Evolutionary conservation across 2,113 vertebrate genomes (phyloP).

Genomic region (Oncorhynchus keta): DNA sequence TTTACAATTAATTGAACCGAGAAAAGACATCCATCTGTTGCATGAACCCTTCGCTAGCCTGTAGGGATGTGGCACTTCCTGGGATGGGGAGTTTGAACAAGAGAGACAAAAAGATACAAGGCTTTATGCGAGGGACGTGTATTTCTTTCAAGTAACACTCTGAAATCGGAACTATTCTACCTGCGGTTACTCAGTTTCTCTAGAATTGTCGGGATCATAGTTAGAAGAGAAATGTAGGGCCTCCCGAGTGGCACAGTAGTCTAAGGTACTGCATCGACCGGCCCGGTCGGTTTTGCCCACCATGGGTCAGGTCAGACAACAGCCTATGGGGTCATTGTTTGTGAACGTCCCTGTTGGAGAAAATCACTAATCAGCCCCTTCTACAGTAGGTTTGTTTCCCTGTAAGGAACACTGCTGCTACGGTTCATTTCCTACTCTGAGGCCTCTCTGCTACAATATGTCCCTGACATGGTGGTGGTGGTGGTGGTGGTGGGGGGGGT

Average conservation of each 20-base stretch:
- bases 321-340: conserved; percentile 23
- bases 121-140: background rate
- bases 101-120: conserved; percentile 2
- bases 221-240: background rate
- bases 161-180: background rate
- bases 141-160: too few species aligned
- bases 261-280: too few species aligned
- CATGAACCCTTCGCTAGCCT: conserved; percentile 61
- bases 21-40: conserved; percentile 67
- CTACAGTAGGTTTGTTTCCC: conserved; percentile 18
- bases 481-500: conserved; percentile 22
- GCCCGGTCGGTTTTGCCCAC: background rate
- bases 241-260: too few species aligned
- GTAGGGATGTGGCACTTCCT: conserved; percentile 54
- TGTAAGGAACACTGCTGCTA: conserved; percentile 29
- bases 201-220: background rate
- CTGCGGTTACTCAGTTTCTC: background rate
- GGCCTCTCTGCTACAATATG: conserved; percentile 21
- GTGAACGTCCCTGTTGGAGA: conserved; percentile 39
- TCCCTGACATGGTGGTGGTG: background rate
- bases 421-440: conserved; percentile 39
- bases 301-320: conserved; percentile 14
- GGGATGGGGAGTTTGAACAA: conserved; percentile 42
- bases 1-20: conserved; percentile 75
- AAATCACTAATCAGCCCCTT: conserved; percentile 37